Base-by-base conservation (phyloP, 2,113 vertebrate genomes). In the Neolamprologus falcicula region DNA sequence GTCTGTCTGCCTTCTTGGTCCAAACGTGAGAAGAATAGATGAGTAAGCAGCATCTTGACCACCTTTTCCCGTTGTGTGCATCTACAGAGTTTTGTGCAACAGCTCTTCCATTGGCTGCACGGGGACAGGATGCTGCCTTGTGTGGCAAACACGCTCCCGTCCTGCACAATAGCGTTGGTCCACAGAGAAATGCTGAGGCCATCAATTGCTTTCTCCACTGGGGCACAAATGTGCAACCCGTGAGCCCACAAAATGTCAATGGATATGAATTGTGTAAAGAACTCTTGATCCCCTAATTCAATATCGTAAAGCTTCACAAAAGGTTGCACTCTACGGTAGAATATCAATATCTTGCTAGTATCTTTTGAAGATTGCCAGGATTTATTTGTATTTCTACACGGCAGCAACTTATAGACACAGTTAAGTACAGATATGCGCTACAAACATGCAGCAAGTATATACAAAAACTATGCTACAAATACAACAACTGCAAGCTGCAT, bases 221-320 rank as follows among this genome's bases (percentile, higher is more conserved):
- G 81, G 86, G 79, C 84, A 83, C 85, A 50, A 78, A 37, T 79
- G 86, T 81, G 85, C 90, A 88, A 88, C 85, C 87, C 2, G n/a
- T 54, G 81, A 92, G 86, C 89, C 80, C 71, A 88, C 33, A 33
- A 92, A 93, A 92, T 93, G 92, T 93, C 93, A 89, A 35, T 89
- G 89, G 91, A 92, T 91, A 94, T 87, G 91, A 94, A 86, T 86
- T 82, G 87, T 88, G 52, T 68, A 83, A 84, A 89, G 87, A 92
- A 90, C 87, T 93, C 87, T 79, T 88, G 90, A 92, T 92, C 90
- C 88, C 16, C 40, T 92, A 83, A 93, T 92, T 93, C 87, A 92
- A 90, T 90, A 92, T 88, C 7, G 33, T 24, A 81, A 80, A 84
- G 88, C 88, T 78, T 84, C 47, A 80, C 66, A 54, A 88, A 93